Conservation (phyloP, 2,797 vertebrate genomes). For the Intellagama lesueurii region DNA sequence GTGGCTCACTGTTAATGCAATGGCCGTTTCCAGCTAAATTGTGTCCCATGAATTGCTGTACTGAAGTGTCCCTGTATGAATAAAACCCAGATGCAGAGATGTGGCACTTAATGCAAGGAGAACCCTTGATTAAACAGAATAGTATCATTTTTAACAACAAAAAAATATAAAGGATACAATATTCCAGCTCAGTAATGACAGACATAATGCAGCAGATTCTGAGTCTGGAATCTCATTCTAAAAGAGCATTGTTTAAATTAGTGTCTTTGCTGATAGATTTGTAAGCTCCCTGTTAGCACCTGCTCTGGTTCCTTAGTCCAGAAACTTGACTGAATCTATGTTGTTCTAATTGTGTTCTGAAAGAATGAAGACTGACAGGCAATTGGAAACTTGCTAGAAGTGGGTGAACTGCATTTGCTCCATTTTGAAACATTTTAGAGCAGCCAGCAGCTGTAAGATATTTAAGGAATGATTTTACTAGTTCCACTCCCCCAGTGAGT, state of each 20-base stretch:
- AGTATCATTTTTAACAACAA: not conserved
- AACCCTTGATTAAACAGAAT: not conserved
- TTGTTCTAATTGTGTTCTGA: not conserved
- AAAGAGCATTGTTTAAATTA: not conserved
- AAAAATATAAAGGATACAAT: not conserved
- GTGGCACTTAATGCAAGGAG: not conserved
- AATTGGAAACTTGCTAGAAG: too few relatives aligned
- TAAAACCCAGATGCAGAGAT: not conserved
- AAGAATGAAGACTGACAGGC: not conserved
- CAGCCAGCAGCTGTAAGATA: too few relatives aligned
- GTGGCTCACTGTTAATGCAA: not conserved
- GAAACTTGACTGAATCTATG: not conserved
- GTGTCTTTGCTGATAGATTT: too few relatives aligned
- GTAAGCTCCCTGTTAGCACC: not conserved
- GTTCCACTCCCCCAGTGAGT: too few relatives aligned
- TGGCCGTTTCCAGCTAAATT: not conserved
- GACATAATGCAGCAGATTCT: not conserved
- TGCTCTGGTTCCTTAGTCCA: not conserved
- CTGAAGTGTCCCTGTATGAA: not conserved
- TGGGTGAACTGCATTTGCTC: too few relatives aligned
- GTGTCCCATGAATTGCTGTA: not conserved
- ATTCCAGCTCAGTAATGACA: not conserved
- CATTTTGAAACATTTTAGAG: too few relatives aligned
- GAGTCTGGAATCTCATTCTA: not conserved
- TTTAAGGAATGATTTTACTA: too few relatives aligned